Percentiles rank a stretch among this genome's conserved stretches.
phyloP scores from a whole-genome alignment of 1,140 invertebrate genomes.

The Calliopsis andreniformis region DNA sequence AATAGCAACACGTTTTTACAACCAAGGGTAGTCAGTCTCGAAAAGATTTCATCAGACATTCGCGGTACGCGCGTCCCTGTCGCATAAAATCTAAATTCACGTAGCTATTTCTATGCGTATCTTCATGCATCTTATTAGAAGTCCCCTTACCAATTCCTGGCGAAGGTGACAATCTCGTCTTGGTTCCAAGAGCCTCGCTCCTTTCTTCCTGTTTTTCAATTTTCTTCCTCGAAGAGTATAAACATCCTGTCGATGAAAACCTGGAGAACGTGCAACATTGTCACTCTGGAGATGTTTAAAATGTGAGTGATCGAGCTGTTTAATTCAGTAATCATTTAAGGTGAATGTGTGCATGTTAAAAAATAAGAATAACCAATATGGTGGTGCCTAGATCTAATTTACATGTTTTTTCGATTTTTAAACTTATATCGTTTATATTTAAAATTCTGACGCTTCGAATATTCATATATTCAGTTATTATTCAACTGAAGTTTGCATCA shows the following conservation, averaged over 20 bases:
- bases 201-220: slow-evolving; percentile 29
- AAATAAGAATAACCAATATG: too few relatives aligned
- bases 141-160: neutral
- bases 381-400: too few relatives aligned
- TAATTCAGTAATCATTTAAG: neutral
- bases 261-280: neutral
- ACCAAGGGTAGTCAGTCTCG: neutral
- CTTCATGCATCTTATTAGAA: slow-evolving; percentile 35
- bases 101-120: neutral
- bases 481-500: too few relatives aligned
- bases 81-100: slow-evolving; percentile 26
- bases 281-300: neutral
- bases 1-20: neutral
- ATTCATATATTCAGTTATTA: too few relatives aligned
- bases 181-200: neutral
- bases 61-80: neutral
- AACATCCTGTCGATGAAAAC: neutral
- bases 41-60: slow-evolving; percentile 7
- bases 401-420: too few relatives aligned
- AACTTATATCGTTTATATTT: too few relatives aligned
- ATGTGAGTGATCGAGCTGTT: neutral
- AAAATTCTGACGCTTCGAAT: too few relatives aligned
- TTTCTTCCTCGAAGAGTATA: neutral
- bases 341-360: too few relatives aligned
- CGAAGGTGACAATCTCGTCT: slow-evolving; percentile 13